These are phyloP conservation scores for Pherbina coryleti DNA, from an alignment of 2,888 invertebrate species.

Conservation along the genomic window DNA sequence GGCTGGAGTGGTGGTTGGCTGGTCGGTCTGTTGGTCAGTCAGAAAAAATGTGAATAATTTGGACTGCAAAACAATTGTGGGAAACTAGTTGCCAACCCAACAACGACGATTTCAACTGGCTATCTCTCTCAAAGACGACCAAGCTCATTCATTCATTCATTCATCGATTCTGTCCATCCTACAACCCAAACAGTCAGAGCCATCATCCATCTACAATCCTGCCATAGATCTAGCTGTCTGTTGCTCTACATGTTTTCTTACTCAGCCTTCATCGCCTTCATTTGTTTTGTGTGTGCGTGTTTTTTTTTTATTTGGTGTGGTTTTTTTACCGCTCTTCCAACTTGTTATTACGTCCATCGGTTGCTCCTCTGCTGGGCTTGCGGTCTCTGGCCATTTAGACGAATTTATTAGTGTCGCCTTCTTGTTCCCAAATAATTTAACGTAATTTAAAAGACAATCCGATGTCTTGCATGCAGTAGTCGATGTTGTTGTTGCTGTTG, in stretches of 20 bases:
- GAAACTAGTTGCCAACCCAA: neutral
- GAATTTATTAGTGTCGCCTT: slow-evolving; percentile 47
- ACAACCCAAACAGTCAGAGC: neutral
- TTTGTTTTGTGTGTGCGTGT: slow-evolving; percentile 24
- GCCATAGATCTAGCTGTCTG: slow-evolving; percentile 3
- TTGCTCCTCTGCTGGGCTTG: neutral
- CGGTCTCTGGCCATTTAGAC: slow-evolving; percentile 38
- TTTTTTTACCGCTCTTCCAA: slow-evolving; percentile 23
- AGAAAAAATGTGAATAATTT: neutral
- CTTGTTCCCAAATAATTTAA: slow-evolving; percentile 54
- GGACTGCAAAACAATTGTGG: neutral
- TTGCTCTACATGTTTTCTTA: neutral
- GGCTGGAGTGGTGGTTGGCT: neutral
- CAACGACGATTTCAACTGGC: neutral
- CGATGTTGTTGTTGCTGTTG: neutral
- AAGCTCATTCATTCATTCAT: slow-evolving; percentile 3
- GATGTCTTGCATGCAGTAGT: slow-evolving; percentile 31
- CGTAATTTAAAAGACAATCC: slow-evolving; percentile 55
- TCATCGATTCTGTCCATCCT: neutral
- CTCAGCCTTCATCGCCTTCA: slow-evolving; percentile 21
- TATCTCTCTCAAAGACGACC: neutral
- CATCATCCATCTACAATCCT: neutral
- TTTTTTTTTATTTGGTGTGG: slow-evolving; percentile 36
- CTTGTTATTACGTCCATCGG: slow-evolving; percentile 14
- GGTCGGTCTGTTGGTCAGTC: neutral